These are phyloP conservation scores for Dreissena polymorpha DNA, from an alignment of 1,140 invertebrate genomes.

Conservation along the genomic window DNA sequence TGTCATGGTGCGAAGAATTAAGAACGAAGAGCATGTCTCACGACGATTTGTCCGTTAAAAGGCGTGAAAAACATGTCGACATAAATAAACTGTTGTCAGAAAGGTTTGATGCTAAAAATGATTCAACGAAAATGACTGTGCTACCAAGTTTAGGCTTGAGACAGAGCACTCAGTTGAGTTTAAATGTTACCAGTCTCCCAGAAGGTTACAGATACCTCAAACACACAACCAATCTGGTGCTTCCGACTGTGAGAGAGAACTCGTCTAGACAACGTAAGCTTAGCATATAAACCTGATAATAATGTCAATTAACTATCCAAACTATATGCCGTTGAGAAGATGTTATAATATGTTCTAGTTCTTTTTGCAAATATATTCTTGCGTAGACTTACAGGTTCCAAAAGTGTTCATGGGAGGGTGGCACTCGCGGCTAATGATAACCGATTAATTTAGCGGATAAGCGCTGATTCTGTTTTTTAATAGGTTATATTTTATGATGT, in stretches of 20 bases:
- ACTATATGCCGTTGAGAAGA: too few relatives aligned
- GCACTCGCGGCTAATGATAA: too few relatives aligned
- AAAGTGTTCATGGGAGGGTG: too few relatives aligned
- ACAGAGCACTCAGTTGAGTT: background rate
- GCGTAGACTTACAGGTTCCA: too few relatives aligned
- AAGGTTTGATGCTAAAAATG: background rate
- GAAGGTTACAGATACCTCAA: conserved; percentile 43
- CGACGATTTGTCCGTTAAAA: background rate
- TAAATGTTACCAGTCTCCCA: background rate
- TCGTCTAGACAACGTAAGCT: conserved; percentile 22
- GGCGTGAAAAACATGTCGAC: background rate
- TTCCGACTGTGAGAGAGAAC: conserved; percentile 27
- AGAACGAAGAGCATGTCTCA: background rate
- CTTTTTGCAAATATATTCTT: too few relatives aligned
- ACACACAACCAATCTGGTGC: conserved; percentile 26
- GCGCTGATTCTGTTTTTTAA: too few relatives aligned
- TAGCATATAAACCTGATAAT: conserved; percentile 16
- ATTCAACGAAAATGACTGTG: background rate
- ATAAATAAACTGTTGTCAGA: background rate
- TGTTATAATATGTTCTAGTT: too few relatives aligned
- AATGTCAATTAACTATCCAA: too few relatives aligned
- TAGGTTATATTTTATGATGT: too few relatives aligned
- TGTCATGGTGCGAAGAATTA: too few relatives aligned
- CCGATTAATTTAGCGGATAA: too few relatives aligned
- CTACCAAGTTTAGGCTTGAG: background rate